Evolutionary conservation across 2,888 invertebrate genomes (phyloP).

Genomic region (Punctoribates punctum): DNA sequence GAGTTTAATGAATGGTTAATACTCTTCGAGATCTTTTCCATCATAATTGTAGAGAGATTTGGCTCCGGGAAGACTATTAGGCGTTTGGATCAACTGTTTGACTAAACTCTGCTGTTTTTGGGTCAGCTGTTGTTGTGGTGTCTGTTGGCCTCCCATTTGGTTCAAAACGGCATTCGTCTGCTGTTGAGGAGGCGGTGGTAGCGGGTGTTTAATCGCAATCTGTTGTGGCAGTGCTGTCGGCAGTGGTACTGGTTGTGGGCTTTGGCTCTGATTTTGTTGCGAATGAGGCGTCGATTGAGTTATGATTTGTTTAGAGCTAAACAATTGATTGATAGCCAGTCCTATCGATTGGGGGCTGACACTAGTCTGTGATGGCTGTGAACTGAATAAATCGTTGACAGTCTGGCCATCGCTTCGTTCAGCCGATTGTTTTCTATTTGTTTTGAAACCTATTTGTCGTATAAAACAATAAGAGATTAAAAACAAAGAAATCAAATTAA

Average conservation of each 20-base stretch:
- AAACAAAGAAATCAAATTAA: background rate
- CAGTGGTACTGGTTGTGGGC: background rate
- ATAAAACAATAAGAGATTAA: background rate
- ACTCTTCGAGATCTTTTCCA: conserved; percentile 74
- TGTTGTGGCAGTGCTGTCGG: background rate
- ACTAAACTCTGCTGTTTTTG: conserved; percentile 1
- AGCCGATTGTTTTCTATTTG: background rate
- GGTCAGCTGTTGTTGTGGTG: background rate
- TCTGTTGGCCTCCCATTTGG: background rate
- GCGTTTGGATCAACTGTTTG: background rate
- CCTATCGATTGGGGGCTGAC: background rate
- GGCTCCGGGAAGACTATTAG: conserved; percentile 65
- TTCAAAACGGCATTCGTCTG: too few species aligned
- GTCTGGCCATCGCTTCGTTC: background rate
- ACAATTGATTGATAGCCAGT: conserved; percentile 14
- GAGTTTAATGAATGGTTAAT: conserved; percentile 49
- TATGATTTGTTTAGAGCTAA: background rate
- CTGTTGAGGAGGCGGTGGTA: too few species aligned
- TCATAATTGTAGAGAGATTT: conserved; percentile 81
- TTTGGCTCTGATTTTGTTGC: conserved; percentile 31
- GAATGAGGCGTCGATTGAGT: conserved; percentile 19
- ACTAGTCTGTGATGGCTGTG: conserved; percentile 12
- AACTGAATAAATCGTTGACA: conserved; percentile 36
- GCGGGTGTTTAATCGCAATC: background rate
- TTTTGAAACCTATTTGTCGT: background rate